Percentiles rank a stretch among this genome's conserved stretches.
Conservation (phyloP, 2,797 vertebrate species). For the Cheirogaleus major region DNA sequence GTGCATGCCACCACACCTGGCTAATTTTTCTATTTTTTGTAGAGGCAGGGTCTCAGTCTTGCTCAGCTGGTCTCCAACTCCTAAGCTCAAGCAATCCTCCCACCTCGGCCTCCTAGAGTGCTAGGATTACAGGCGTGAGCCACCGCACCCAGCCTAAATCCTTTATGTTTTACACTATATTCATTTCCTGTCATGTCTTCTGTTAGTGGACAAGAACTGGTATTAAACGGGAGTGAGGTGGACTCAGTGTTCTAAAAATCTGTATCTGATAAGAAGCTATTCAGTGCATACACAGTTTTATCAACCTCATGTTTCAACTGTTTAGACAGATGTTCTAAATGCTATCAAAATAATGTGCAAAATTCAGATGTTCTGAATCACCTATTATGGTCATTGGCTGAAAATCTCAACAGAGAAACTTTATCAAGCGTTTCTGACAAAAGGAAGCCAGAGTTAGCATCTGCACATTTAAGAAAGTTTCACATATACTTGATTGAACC, state of each 20-base stretch:
- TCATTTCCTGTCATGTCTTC: neutral
- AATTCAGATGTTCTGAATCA: neutral
- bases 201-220: neutral
- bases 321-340: neutral
- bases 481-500: neutral
- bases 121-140: neutral
- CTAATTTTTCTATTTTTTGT: too few relatives aligned
- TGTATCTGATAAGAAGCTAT: neutral
- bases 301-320: neutral
- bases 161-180: neutral
- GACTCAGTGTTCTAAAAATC: neutral
- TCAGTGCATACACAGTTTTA: neutral
- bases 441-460: neutral
- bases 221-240: neutral
- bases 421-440: neutral
- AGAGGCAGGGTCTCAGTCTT: too few relatives aligned
- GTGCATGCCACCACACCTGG: neutral
- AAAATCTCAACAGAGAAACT: slow-evolving; percentile 39
- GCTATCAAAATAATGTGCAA: neutral
- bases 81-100: neutral
- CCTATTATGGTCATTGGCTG: neutral
- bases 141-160: neutral
- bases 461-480: neutral
- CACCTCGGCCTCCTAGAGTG: neutral
- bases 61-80: neutral